Percentiles rank a stretch among this genome's conserved stretches.
phyloP scores from a whole-genome alignment of 2,888 invertebrate species.

The Pristionchus fissidentatus region DNA sequence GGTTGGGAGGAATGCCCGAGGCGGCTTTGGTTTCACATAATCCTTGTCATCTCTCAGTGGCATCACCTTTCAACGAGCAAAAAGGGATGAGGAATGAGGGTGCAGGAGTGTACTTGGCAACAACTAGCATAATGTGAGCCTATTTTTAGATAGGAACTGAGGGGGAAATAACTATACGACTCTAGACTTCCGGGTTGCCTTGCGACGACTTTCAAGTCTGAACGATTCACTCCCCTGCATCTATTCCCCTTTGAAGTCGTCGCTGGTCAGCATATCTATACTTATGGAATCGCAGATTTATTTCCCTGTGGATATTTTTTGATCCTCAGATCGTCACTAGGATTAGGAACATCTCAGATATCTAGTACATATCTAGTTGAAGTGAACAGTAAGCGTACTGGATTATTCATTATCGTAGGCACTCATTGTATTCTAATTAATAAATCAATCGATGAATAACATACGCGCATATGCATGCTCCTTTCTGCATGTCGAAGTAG shows the following conservation, averaged over 20 bases:
- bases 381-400: not conserved
- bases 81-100: constrained; percentile 3
- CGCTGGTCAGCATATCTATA: not conserved
- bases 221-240: not conserved
- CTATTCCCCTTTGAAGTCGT: not conserved
- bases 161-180: too few relatives aligned
- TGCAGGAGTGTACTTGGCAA: not conserved
- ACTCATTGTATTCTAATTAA: too few relatives aligned
- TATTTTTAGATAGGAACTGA: not conserved
- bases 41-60: not conserved
- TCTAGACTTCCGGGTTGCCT: too few relatives aligned
- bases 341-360: not conserved
- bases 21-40: constrained; percentile 37
- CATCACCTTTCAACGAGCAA: constrained; percentile 18
- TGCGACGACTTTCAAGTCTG: too few relatives aligned
- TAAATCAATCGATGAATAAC: not conserved
- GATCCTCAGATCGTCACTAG: not conserved
- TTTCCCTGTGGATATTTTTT: not conserved
- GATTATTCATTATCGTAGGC: not conserved
- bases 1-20: not conserved
- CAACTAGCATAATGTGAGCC: not conserved
- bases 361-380: too few relatives aligned
- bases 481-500: constrained; percentile 64
- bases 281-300: not conserved
- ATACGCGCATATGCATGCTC: constrained; percentile 66